These are phyloP conservation scores for Prionailurus bengalensis DNA, from an alignment of 2,113 vertebrate genomes.

Conservation along the genomic window DNA sequence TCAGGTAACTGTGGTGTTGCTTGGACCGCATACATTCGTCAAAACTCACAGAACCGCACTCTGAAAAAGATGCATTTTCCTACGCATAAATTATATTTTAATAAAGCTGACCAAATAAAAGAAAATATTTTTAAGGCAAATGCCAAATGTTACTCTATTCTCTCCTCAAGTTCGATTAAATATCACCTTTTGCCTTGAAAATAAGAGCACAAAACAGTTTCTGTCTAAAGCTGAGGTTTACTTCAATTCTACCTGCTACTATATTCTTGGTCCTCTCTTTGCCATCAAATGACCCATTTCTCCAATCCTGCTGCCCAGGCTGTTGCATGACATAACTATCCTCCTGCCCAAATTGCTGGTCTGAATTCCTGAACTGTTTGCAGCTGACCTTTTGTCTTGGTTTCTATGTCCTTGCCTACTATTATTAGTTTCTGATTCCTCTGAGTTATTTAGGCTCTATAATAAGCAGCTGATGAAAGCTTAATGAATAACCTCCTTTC, in stretches of 20 bases:
- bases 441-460: not conserved
- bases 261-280: not conserved
- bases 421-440: constrained; percentile 24
- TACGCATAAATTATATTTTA: not conserved
- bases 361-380: not conserved
- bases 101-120: not conserved
- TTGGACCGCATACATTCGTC: not conserved
- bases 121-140: not conserved
- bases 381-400: not conserved
- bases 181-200: not conserved
- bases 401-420: not conserved
- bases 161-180: not conserved
- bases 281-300: not conserved
- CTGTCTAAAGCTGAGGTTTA: not conserved
- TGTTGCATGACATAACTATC: not conserved
- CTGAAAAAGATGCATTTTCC: not conserved
- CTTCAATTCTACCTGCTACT: not conserved
- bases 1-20: not conserved
- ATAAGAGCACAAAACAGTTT: not conserved
- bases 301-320: not conserved
- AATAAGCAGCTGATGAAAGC: not conserved
- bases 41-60: not conserved
- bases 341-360: not conserved
- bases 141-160: not conserved
- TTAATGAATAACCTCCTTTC: constrained; percentile 13